A percentile compares a stretch with the other conserved stretches of the same genome.
Evolutionary conservation across 2,113 vertebrate genomes (phyloP).

Genomic region (Paralichthys olivaceus): DNA sequence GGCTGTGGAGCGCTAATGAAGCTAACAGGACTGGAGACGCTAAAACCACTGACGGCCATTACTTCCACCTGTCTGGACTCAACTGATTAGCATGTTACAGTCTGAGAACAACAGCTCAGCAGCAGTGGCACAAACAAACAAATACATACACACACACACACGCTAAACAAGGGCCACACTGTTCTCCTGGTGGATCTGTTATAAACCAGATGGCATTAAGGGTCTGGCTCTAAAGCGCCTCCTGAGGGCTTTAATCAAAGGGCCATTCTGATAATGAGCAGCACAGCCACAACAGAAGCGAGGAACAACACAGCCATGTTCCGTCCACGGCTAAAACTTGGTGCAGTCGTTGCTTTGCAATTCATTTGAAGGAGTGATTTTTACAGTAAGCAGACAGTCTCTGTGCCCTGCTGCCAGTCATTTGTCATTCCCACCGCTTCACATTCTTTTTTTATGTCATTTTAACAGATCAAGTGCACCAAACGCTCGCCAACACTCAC

Average conservation of each 20-base stretch:
- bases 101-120: constrained; percentile 45
- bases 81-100: constrained; percentile 52
- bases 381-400: not conserved
- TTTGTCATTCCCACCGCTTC: constrained; percentile 26
- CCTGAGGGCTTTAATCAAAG: constrained; percentile 57
- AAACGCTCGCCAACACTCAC: constrained; percentile 37
- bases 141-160: not conserved
- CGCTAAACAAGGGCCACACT: constrained; percentile 49
- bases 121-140: constrained; percentile 33
- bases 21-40: constrained; percentile 47
- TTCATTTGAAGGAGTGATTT: constrained; percentile 7
- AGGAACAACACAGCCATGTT: constrained; percentile 8
- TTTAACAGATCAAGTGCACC: constrained; percentile 44
- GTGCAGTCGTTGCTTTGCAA: too few species aligned
- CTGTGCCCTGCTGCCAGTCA: not conserved
- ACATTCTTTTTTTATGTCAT: constrained; percentile 22
- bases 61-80: constrained; percentile 59
- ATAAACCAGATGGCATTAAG: constrained; percentile 71
- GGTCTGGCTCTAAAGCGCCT: constrained; percentile 49
- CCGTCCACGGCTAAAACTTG: constrained; percentile 2
- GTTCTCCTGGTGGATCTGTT: constrained; percentile 56
- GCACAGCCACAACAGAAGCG: constrained; percentile 14
- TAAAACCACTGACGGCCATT: constrained; percentile 52
- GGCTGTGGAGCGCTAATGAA: constrained; percentile 69
- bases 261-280: constrained; percentile 37